These are phyloP conservation scores for Mobula birostris DNA, from an alignment of 2,113 vertebrate genomes.

Conservation along the genomic window DNA sequence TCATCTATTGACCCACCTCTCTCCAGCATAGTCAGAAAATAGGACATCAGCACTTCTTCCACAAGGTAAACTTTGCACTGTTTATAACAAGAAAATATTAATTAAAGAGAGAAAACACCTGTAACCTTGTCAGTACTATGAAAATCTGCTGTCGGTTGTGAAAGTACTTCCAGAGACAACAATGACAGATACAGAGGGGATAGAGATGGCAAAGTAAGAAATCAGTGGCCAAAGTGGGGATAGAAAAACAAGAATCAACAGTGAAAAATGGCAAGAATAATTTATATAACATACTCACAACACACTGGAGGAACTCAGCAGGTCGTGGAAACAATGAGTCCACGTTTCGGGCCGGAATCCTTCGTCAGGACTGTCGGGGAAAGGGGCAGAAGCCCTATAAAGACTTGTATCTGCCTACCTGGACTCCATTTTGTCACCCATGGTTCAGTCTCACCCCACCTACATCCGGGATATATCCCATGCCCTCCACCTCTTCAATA, in stretches of 20 bases:
- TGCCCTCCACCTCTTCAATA: no score
- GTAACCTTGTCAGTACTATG: neutral
- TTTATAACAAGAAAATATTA: neutral
- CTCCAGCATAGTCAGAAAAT: constrained; percentile 80
- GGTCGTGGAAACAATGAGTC: no score
- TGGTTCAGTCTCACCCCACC: no score
- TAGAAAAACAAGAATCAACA: neutral
- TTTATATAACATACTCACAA: neutral
- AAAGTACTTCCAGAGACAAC: neutral
- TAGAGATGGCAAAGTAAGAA: no score
- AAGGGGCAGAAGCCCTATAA: no score
- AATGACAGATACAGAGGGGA: neutral
- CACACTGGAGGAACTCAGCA: no score
- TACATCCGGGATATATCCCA: no score
- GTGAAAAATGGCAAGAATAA: neutral
- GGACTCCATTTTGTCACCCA: no score
- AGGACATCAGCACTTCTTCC: constrained; percentile 90
- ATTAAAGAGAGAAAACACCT: neutral
- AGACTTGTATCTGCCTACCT: no score
- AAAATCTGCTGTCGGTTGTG: neutral
- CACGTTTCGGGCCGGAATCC: no score
- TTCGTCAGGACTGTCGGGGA: no score
- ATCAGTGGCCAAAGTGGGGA: neutral
- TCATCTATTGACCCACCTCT: constrained; percentile 70
- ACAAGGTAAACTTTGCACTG: constrained; percentile 94